These are phyloP conservation scores for Himalopsyche japonica DNA, from an alignment of 2,888 invertebrate species.

Conservation along the genomic window DNA sequence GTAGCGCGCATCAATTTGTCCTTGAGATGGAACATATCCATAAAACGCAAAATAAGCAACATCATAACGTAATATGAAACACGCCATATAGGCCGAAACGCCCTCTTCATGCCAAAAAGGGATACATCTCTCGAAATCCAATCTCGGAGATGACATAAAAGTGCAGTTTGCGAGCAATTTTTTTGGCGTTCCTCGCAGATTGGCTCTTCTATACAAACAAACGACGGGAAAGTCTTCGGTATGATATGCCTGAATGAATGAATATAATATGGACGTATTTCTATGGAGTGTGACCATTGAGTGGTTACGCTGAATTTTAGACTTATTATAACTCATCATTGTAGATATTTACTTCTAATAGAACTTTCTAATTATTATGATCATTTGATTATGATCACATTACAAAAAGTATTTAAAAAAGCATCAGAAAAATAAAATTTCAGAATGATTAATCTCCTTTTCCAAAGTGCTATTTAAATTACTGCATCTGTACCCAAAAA, in stretches of 20 bases:
- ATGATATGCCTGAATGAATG: background rate
- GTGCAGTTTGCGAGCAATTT: slow-evolving; percentile 33
- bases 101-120: slow-evolving; percentile 15
- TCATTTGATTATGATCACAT: too few species aligned
- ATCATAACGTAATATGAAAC: background rate
- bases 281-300: background rate
- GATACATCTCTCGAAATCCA: slow-evolving; percentile 32
- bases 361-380: too few species aligned
- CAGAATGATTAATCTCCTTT: too few species aligned
- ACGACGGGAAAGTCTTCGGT: background rate
- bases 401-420: too few species aligned
- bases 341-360: too few species aligned
- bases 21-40: background rate
- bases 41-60: background rate
- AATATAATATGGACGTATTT: background rate
- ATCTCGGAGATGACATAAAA: slow-evolving; percentile 34
- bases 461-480: too few species aligned
- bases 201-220: slow-evolving; percentile 12
- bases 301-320: background rate
- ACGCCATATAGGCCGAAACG: background rate
- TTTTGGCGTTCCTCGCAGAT: slow-evolving; percentile 28
- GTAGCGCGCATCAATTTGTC: background rate
- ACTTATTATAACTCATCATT: too few species aligned
- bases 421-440: too few species aligned
- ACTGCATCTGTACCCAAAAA: too few species aligned